Percentiles rank a stretch among this genome's conserved stretches.
Conservation (phyloP, 1,140 invertebrate species). For the Drosophila prosaltans region DNA sequence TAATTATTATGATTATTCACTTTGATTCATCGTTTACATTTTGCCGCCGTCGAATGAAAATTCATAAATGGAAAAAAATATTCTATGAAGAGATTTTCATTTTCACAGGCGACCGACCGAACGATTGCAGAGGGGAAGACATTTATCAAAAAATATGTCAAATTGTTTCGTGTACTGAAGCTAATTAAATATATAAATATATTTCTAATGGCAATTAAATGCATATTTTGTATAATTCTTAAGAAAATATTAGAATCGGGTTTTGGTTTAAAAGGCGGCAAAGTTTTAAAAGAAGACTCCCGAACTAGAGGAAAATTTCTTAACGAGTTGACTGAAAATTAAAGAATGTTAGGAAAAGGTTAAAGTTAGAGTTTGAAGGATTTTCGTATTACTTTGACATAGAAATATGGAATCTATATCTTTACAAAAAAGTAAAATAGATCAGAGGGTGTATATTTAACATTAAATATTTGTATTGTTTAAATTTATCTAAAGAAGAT, state of each 20-base stretch:
- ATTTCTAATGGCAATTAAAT: conserved; percentile 45
- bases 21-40: conserved; percentile 34
- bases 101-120: conserved; percentile 34
- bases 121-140: conserved; percentile 44
- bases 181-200: conserved; percentile 69
- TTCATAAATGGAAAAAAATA: conserved; percentile 25
- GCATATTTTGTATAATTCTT: conserved; percentile 9
- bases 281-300: background rate
- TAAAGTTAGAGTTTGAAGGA: background rate
- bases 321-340: background rate
- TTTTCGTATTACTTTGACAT: too few relatives aligned
- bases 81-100: conserved; percentile 46
- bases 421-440: too few relatives aligned
- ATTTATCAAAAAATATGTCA: conserved; percentile 69
- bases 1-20: conserved; percentile 41
- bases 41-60: conserved; percentile 45
- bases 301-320: background rate
- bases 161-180: conserved; percentile 52
- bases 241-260: conserved; percentile 50
- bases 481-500: too few relatives aligned
- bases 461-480: too few relatives aligned
- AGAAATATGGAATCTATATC: too few relatives aligned
- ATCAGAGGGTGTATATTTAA: too few relatives aligned
- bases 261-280: conserved; percentile 26
- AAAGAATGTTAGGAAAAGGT: background rate